phyloP scores from a whole-genome alignment of 2,113 vertebrate species.

The Syrmaticus mikado region DNA sequence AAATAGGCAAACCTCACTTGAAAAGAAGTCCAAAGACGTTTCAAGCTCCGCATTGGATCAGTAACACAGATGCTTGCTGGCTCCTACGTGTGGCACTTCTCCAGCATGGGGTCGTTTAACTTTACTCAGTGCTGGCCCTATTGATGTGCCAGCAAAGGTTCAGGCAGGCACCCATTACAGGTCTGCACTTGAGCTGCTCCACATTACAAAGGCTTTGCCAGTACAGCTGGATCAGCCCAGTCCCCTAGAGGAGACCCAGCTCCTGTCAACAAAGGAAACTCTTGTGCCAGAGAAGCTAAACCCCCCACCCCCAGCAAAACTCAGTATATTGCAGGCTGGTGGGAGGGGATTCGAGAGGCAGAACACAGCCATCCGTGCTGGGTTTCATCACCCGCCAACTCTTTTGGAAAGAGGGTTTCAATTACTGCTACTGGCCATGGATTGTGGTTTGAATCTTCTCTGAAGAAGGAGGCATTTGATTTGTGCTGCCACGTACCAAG shows the following conservation, averaged over 20 bases:
- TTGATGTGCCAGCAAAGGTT: neutral
- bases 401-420: conserved; percentile 18
- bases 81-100: conserved; percentile 48
- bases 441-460: conserved; percentile 20
- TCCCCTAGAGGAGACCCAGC: conserved; percentile 63
- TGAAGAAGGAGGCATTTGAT: conserved; percentile 31
- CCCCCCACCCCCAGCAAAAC: conserved; percentile 26
- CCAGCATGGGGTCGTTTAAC: conserved; percentile 30
- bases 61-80: neutral
- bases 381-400: conserved; percentile 56
- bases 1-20: neutral
- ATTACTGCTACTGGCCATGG: conserved; percentile 41
- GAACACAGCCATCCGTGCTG: neutral
- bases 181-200: conserved; percentile 51
- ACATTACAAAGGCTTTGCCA: conserved; percentile 31
- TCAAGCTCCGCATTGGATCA: neutral
- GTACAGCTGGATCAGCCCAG: conserved; percentile 58
- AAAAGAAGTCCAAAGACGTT: neutral
- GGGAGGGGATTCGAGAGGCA: conserved; percentile 48
- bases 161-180: conserved; percentile 43
- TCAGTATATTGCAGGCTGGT: neutral
- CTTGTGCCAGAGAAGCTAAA: conserved; percentile 24
- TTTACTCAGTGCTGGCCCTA: neutral
- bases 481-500: neutral
- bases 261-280: conserved; percentile 53